Evolutionary conservation across 1,140 invertebrate genomes (phyloP), one percentile per base, ranked within the genome.

Genomic region (Radopholus similis): DNA sequence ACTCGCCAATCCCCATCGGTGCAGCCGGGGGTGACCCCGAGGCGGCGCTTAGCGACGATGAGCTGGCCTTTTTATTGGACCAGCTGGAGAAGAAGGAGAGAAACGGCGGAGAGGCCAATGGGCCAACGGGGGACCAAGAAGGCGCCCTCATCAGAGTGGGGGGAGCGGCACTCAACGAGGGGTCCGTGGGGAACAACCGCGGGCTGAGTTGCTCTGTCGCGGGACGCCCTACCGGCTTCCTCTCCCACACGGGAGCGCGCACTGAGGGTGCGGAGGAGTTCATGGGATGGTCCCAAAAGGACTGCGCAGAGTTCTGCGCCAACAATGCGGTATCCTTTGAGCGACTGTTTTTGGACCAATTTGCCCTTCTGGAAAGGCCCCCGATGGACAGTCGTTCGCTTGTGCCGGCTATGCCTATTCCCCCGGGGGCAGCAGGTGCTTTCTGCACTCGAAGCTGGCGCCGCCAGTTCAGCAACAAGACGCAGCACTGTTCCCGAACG

Each of bases 341-440:
- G 2, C 13, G 3, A 62, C 23, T 13, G 18, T 4, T 26, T 23
- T 40, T 15, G 49, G n/a, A 30, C 13, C 21, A 34, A 23, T 28
- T 49, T 34, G 34, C n/a, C 30, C n/a, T 21, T 1, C 23, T 13
- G 13, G 21, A 28, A 51, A 62, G 59, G 59, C 32, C 28, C 59
- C 59, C 13, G 59, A 62, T 35, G 59, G 59, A 15, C 21, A 47
- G 18, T 32, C 35, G 32, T 62, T 47, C 21, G 49, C 42, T 23
- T 62, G 59, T 62, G 59, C 59, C 32, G 59, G 59, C 23, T 62
- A 42, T 42, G 47, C 37, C 21, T 40, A 62, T 34, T 21, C 47
- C 32, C 49, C 49, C 26, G 59, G 59, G 23, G 59, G 59, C n/a
- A 49, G 59, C 42, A 62, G 47, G 40, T 62, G 59, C 34, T 23